Conservation (phyloP, 2,888 invertebrate genomes). For the Clunio marinus region DNA sequence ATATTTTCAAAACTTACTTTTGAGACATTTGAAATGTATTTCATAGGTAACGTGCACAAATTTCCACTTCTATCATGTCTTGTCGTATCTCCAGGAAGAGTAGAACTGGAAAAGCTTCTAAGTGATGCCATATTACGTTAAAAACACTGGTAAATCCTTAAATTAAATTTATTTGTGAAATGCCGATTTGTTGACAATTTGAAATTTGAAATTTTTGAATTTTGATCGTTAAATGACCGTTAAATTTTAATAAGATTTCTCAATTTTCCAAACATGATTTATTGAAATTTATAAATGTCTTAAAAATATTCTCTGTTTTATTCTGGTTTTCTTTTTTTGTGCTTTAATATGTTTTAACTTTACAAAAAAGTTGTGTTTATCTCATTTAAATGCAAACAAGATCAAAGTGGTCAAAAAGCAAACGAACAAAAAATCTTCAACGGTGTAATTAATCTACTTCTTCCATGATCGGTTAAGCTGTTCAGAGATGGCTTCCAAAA, state of each 20-base stretch:
- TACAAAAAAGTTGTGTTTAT: not conserved
- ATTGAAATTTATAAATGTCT: not conserved
- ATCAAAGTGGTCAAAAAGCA: too few species aligned
- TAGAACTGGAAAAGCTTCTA: conserved; percentile 55
- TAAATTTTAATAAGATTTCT: not conserved
- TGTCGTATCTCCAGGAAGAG: conserved; percentile 55
- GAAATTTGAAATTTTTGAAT: not conserved
- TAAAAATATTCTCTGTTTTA: not conserved
- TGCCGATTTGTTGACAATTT: not conserved
- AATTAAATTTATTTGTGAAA: not conserved
- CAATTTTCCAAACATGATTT: not conserved
- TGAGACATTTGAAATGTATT: conserved; percentile 58
- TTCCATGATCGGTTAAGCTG: conserved; percentile 57
- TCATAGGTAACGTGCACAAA: conserved; percentile 57
- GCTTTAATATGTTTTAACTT: not conserved
- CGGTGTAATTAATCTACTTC: conserved; percentile 41
- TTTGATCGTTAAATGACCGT: not conserved
- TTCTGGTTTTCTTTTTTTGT: not conserved
- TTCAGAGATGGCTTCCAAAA: conserved; percentile 74
- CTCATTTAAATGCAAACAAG: not conserved
- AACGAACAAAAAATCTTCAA: too few species aligned
- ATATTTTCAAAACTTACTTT: conserved; percentile 50
- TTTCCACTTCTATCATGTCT: conserved; percentile 63
- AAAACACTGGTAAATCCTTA: too few species aligned
- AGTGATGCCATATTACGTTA: conserved; percentile 55